Conservation (phyloP, 1,140 invertebrate species). For the Pseudomyrmex concolor region DNA sequence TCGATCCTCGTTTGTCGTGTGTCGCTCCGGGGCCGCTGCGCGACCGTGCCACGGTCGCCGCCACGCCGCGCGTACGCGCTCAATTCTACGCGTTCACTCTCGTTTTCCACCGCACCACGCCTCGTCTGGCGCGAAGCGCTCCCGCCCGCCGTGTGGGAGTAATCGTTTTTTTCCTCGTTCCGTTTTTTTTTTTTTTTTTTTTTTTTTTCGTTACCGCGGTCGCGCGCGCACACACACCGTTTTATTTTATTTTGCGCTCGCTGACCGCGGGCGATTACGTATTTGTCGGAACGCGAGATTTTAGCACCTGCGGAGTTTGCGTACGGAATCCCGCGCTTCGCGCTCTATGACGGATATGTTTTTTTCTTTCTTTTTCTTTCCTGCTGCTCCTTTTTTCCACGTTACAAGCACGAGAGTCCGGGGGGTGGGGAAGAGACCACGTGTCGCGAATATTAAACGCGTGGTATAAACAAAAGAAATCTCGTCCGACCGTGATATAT, state of each 20-base stretch:
- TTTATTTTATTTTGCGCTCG: conserved; percentile 35
- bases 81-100: conserved; percentile 68
- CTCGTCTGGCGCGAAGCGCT: conserved; percentile 40
- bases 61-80: conserved; percentile 62
- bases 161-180: conserved; percentile 29
- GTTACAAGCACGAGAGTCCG: conserved; percentile 10
- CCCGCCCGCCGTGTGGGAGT: background rate
- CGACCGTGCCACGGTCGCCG: conserved; percentile 60
- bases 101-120: conserved; percentile 66
- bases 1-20: conserved; percentile 77
- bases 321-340: background rate
- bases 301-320: conserved; percentile 22
- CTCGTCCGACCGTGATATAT: background rate
- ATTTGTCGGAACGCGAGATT: conserved; percentile 21
- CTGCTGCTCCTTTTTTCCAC: conserved; percentile 6
- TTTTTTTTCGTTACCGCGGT: conserved; percentile 30
- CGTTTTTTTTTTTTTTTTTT: conserved; percentile 33
- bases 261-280: conserved; percentile 42
- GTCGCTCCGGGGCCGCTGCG: conserved; percentile 37
- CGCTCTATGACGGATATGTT: background rate
- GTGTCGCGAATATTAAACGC: conserved; percentile 11
- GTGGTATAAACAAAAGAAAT: conserved; percentile 1
- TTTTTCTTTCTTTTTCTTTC: background rate
- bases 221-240: conserved; percentile 14
- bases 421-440: background rate